Evolutionary conservation across 2,888 invertebrate species (phyloP), one percentile per base, ranked within the genome.

Genomic region (Oscheius onirici): DNA sequence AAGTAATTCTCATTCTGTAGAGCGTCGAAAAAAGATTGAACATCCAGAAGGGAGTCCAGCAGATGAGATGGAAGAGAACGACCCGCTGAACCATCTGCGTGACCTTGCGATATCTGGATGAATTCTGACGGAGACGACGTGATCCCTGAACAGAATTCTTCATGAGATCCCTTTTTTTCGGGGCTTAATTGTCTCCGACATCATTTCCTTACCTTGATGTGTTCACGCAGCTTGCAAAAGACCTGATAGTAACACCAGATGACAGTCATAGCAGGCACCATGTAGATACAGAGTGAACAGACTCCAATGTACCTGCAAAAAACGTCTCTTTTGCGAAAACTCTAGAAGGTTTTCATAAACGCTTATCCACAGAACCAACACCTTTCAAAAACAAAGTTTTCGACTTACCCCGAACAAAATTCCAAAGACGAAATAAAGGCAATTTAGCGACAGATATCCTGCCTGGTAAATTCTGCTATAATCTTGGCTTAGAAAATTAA

Each of bases 11-110:
- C 24, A 83, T 69, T 20, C 82, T 79, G 65, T 83, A 84, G 20
- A 86, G 80, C 10, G 85, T 82, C 26, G 84, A 82, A 74, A 86
- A 83, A 40, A 86, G 73, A 70, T 86, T 86, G 82, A 86, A 86
- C 22, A 85, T 73, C 86, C 86, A 86, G 73, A 86, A 86, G 6
- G 86, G 86, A 2, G 85, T 80, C 84, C 86, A 86, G 72, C 85
- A 86, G 24, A 86, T 78, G 11, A 87, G 76, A 70, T 86, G 86
- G 74, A 86, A 86, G 6, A 86, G 72, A 24, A 86, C 85, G n/a
- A 86, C 86, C 75, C 85, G 82, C 34, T 86, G 82, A 13, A 86
- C 86, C 72, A 86, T 79, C 26, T 83, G 69, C 0, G 86, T 86
- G n/a, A 86, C 86, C 57, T 83, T 71, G 26, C 87, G 86, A 55